Evolutionary conservation across 2,888 invertebrate species (phyloP), one percentile per base, ranked within the genome.

Genomic region (Lepetodrilus schrolli): DNA sequence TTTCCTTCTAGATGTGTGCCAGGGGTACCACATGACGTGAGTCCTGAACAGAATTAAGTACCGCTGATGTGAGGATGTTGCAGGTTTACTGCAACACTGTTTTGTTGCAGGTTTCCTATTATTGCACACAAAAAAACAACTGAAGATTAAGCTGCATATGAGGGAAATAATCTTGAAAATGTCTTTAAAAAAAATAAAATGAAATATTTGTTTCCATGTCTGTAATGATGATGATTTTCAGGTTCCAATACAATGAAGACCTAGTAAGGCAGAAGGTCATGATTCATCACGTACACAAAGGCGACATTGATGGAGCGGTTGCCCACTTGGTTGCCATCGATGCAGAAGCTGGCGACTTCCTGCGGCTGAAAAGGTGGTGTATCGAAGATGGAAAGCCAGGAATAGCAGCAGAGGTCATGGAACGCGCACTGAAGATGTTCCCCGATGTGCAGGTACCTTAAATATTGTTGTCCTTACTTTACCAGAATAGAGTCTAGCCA

Each of bases 161-260:
- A n/a, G n/a, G n/a, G n/a, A n/a, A n/a, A n/a, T n/a, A n/a, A n/a
- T n/a, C n/a, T n/a, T n/a, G n/a, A n/a, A n/a, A n/a, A n/a, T n/a
- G n/a, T n/a, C n/a, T n/a, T n/a, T n/a, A n/a, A n/a, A n/a, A n/a
- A n/a, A n/a, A n/a, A n/a, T n/a, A n/a, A n/a, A n/a, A n/a, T n/a
- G n/a, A n/a, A n/a, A n/a, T n/a, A n/a, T n/a, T n/a, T n/a, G n/a
- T n/a, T n/a, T n/a, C n/a, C n/a, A n/a, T n/a, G n/a, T n/a, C n/a
- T n/a, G n/a, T n/a, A n/a, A n/a, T n/a, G 43, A 43, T 43, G n/a
- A 26, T 30, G 17, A 30, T 50, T 47, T 65, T n/a, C 50, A 81
- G 81, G 37, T 75, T 69, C 38, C 81, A 79, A 37, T 74, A 65
- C 5, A 74, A 77, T 72, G 51, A 34, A 1, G 43, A 36, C 26